A percentile compares a stretch with the other conserved stretches of the same genome.
These are phyloP conservation scores for Chaenocephalus aceratus DNA, from an alignment of 2,113 vertebrate species.

Conservation along the genomic window DNA sequence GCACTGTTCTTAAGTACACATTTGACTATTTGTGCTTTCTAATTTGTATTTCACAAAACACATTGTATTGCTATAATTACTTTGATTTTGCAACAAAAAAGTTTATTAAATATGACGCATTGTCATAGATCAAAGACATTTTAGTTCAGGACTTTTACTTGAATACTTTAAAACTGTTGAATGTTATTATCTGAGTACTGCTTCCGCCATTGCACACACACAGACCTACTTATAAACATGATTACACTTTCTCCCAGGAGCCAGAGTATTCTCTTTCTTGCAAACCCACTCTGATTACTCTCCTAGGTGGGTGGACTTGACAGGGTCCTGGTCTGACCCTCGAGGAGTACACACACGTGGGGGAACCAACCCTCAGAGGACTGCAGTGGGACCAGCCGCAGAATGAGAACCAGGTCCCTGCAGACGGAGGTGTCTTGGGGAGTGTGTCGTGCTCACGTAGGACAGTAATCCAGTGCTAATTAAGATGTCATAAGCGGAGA, in stretches of 20 bases:
- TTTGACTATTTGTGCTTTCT: too few species aligned
- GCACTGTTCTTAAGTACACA: too few species aligned
- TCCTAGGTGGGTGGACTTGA: slow-evolving; percentile 10
- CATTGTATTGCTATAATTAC: too few species aligned
- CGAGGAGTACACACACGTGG: not conserved
- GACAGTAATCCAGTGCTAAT: slow-evolving; percentile 38
- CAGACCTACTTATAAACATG: not conserved
- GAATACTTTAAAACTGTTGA: too few species aligned
- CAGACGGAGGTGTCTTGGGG: slow-evolving; percentile 28
- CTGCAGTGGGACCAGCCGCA: slow-evolving; percentile 2
- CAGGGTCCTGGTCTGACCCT: slow-evolving; percentile 31
- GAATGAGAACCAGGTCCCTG: slow-evolving; percentile 33
- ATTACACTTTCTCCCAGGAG: not conserved
- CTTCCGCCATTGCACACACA: not conserved
- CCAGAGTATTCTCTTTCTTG: not conserved
- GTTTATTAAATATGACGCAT: too few species aligned
- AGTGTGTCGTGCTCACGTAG: slow-evolving; percentile 15
- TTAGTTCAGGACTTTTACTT: too few species aligned
- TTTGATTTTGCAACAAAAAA: too few species aligned
- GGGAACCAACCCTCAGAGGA: slow-evolving; percentile 10
- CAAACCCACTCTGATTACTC: slow-evolving; percentile 25
- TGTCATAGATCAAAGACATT: too few species aligned
- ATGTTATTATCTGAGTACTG: too few species aligned
- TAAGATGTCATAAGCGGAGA: slow-evolving; percentile 29
- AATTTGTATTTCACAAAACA: too few species aligned